Base-by-base conservation (phyloP, 2,113 vertebrate species). In the Pao palembangensis region DNA sequence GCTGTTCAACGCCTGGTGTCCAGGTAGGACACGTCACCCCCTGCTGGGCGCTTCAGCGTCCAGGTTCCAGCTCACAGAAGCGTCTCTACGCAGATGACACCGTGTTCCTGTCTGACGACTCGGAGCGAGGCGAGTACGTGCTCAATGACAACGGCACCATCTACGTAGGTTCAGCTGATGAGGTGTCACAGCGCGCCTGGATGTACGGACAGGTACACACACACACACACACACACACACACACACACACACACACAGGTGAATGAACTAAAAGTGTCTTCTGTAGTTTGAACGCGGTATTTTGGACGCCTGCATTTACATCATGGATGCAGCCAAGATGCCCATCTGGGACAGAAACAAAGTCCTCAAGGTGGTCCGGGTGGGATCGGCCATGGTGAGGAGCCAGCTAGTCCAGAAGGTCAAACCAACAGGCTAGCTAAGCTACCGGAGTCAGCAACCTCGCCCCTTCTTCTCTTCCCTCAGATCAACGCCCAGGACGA, bases 1-100 rank as follows among this genome's bases (percentile, higher is more conserved):
- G 69, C 89, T 98, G 43, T 99, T 94, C 90, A 99, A 99, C 34
- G 90, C 96, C 58, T 98, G 96, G 95, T 91, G 89, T 76, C 66
- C 82, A 67, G 63, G 97, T 98, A 79, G 85, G 69, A 51, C 14
- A 10, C 47, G 3, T 1, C 10, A 8, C 34, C 34, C 34, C 34
- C 34, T 1, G 46, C 7, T 49, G n/a, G 16, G 12, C 23, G 23
- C 23, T 5, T 11, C 41, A 1, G 41, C 16, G 44, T 3, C 13
- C 14, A 17, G 2, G 8, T 2, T 5, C 17, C 4, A 17, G 18
- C 16, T 18, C 16, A 18, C 31, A 17, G 19, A 1, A 0, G 18
- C 38, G 0, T 38, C 3, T 58, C 44, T 56, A 2, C 62, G 14
- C 89, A 98, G 96, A 85, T 2, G 96, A 98, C 55, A 41, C 85